Conservation (phyloP, 2,797 vertebrate species). For the Limnodromus scolopaceus region DNA sequence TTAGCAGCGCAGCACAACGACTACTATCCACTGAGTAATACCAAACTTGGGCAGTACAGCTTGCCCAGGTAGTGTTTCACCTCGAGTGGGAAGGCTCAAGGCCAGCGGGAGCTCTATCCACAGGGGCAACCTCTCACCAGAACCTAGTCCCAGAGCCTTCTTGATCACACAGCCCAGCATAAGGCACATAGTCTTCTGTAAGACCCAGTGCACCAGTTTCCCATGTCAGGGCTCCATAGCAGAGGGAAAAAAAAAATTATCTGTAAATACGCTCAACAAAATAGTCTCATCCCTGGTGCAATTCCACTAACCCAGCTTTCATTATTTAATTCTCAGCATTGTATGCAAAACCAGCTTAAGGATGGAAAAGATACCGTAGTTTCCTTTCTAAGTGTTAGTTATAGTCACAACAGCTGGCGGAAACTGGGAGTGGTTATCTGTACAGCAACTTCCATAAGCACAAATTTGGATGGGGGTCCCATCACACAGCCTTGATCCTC, state of each 20-base stretch:
- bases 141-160: neutral
- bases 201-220: neutral
- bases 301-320: neutral
- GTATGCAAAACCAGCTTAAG: neutral
- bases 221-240: neutral
- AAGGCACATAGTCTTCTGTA: neutral
- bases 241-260: neutral
- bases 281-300: neutral
- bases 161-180: rapidly evolving
- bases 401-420: neutral
- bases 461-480: neutral
- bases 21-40: neutral
- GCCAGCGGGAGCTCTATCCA: neutral
- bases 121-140: neutral
- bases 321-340: neutral
- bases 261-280: neutral
- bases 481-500: neutral
- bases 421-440: neutral
- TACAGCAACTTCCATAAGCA: neutral
- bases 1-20: neutral
- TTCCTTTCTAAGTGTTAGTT: neutral
- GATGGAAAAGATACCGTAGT: rapidly evolving
- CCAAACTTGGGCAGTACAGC: neutral
- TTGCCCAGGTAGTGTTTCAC: neutral
- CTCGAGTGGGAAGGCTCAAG: neutral